Percentiles rank a stretch among this genome's conserved stretches.
Conservation (phyloP, 2,888 invertebrate species). For the Lissocephala sabroskyi region DNA sequence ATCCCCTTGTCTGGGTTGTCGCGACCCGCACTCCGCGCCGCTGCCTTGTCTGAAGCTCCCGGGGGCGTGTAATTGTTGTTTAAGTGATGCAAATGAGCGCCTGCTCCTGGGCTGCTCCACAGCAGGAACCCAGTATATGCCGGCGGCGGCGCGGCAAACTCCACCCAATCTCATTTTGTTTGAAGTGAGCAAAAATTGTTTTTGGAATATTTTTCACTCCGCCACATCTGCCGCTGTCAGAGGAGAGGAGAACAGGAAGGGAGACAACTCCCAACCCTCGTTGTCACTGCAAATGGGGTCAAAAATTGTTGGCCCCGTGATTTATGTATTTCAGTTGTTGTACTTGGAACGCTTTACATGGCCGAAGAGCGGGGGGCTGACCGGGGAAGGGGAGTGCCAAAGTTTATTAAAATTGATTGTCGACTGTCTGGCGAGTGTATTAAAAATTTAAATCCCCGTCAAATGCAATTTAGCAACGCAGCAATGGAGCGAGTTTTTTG, state of each 20-base stretch:
- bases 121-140: constrained; percentile 8
- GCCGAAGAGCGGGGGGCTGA: background rate
- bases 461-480: too few species aligned
- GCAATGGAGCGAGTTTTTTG: too few species aligned
- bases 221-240: constrained; percentile 35
- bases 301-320: constrained; percentile 25
- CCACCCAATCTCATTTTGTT: constrained; percentile 30
- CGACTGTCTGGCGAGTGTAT: constrained; percentile 17
- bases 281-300: constrained; percentile 46
- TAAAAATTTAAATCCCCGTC: constrained; percentile 20
- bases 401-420: constrained; percentile 39
- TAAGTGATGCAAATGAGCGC: constrained; percentile 56
- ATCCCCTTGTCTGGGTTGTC: background rate
- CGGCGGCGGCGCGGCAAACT: constrained; percentile 28
- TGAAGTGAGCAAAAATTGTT: constrained; percentile 46
- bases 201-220: constrained; percentile 18
- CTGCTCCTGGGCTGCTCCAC: constrained; percentile 2
- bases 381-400: constrained; percentile 5
- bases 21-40: background rate
- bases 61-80: constrained; percentile 50
- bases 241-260: background rate
- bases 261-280: constrained; percentile 15
- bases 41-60: constrained; percentile 8
- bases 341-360: constrained; percentile 20
- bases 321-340: constrained; percentile 39